Evolutionary conservation across 2,113 vertebrate species (phyloP).

Genomic region (Coregonus clupeaformis): DNA sequence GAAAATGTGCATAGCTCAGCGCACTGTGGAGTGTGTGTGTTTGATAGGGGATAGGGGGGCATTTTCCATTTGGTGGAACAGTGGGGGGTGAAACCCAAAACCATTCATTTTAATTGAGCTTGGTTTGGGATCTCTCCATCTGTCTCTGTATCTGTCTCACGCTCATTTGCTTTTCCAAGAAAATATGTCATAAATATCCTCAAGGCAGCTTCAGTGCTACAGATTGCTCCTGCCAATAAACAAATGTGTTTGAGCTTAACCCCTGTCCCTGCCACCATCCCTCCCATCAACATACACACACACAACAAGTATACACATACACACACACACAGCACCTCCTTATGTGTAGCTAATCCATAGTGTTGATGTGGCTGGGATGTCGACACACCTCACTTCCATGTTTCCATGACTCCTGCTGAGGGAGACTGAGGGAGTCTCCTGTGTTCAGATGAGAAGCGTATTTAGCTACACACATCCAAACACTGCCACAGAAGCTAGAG

Average conservation of each 20-base stretch:
- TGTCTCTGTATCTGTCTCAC: not conserved
- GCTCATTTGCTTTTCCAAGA: conserved; percentile 57
- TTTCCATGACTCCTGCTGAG: conserved; percentile 37
- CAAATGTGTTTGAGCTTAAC: conserved; percentile 24
- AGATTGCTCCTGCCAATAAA: conserved; percentile 17
- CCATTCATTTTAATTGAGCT: not conserved
- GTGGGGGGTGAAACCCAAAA: no score
- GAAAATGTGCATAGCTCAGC: no score
- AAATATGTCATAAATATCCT: conserved; percentile 31
- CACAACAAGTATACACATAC: not conserved
- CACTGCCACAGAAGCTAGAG: not conserved
- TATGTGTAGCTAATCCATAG: not conserved
- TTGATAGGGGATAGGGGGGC: no score
- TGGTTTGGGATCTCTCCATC: not conserved
- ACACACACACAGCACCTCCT: not conserved
- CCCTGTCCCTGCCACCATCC: not conserved
- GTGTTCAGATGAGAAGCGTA: not conserved
- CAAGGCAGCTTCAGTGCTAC: conserved; percentile 9
- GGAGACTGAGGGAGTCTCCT: conserved; percentile 39
- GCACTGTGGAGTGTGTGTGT: no score
- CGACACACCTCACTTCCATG: conserved; percentile 51
- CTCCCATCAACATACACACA: not conserved
- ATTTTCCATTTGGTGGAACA: no score
- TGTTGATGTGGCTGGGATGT: conserved; percentile 30
- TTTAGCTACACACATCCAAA: no score